These are phyloP conservation scores for Mizuhopecten yessoensis DNA, from an alignment of 1,140 invertebrate species.

Conservation along the genomic window DNA sequence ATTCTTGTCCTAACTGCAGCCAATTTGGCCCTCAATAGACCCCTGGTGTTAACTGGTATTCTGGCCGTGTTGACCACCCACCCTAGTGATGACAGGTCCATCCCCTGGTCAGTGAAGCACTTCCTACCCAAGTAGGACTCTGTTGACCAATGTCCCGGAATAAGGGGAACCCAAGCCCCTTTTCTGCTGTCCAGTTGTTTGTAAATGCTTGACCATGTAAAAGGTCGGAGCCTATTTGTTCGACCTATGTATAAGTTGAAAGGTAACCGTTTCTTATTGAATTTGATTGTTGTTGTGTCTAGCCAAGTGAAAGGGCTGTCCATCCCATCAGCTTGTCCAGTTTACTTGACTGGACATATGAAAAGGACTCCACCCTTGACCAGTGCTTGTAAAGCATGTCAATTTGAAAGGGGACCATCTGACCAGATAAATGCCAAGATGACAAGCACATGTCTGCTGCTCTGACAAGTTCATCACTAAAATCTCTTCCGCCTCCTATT, in stretches of 20 bases:
- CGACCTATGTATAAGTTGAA: not conserved
- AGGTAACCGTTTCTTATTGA: not conserved
- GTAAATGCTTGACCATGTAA: conserved; percentile 6
- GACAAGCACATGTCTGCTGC: not conserved
- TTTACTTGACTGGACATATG: not conserved
- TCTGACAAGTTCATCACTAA: not conserved
- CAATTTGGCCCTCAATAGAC: conserved; percentile 15
- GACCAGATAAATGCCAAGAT: not conserved
- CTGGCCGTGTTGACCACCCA: not conserved
- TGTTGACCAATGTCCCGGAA: not conserved
- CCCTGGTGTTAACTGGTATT: not conserved
- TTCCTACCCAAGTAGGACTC: not conserved
- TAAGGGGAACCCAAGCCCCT: not conserved
- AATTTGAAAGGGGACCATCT: not conserved
- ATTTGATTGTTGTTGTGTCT: not conserved
- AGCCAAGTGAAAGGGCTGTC: conserved; percentile 36
- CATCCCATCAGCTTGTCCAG: conserved; percentile 15
- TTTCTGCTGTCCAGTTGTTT: not conserved
- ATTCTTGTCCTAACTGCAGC: conserved; percentile 26
- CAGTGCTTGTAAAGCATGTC: not conserved
- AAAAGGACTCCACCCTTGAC: not conserved
- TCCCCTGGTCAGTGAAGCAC: not conserved
- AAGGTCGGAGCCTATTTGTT: not conserved
- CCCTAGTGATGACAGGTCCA: not conserved
- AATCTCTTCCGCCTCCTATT: not conserved